These are phyloP conservation scores for Haliclona indistincta DNA, from an alignment of 37 sponge, comb jelly and placozoan species.

Conservation along the genomic window DNA sequence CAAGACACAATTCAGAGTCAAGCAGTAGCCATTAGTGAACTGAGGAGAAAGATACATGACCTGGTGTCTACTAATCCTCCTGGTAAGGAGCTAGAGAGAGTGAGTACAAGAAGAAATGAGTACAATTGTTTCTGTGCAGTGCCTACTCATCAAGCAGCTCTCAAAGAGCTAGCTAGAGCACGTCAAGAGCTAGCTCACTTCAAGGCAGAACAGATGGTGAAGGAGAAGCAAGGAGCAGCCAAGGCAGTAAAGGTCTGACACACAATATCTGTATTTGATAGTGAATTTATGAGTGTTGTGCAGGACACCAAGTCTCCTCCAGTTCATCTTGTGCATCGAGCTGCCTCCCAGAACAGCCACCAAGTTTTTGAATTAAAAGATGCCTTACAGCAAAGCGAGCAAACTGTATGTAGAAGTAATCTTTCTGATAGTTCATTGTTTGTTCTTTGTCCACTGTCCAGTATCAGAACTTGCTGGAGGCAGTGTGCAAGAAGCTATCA, in stretches of 20 bases:
- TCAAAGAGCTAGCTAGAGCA: conserved; percentile 35
- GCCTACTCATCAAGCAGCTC: conserved; percentile 51
- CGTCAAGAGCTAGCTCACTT: conserved; percentile 29
- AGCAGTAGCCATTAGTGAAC: conserved; percentile 10
- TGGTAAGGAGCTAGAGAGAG: not conserved
- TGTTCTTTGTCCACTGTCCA: not conserved
- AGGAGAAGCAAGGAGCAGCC: not conserved
- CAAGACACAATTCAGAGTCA: conserved; percentile 18
- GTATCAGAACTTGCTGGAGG: conserved; percentile 16
- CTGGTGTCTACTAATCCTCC: conserved; percentile 35
- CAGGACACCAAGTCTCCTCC: too few relatives aligned
- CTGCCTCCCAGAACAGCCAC: not conserved
- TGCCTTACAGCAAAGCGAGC: conserved; percentile 16
- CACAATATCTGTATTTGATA: not conserved
- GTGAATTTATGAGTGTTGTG: not conserved
- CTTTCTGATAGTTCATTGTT: not conserved
- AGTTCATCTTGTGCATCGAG: not conserved
- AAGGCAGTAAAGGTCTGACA: not conserved
- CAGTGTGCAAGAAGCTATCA: not conserved
- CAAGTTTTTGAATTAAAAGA: conserved; percentile 5
- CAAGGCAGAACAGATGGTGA: conserved; percentile 6
- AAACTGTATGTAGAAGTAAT: conserved; percentile 3
- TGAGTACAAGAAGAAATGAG: not conserved
- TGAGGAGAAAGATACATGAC: conserved; percentile 28
- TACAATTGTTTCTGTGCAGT: conserved; percentile 5